Conservation (phyloP, 2,113 vertebrate genomes). For the Tachycineta bicolor region DNA sequence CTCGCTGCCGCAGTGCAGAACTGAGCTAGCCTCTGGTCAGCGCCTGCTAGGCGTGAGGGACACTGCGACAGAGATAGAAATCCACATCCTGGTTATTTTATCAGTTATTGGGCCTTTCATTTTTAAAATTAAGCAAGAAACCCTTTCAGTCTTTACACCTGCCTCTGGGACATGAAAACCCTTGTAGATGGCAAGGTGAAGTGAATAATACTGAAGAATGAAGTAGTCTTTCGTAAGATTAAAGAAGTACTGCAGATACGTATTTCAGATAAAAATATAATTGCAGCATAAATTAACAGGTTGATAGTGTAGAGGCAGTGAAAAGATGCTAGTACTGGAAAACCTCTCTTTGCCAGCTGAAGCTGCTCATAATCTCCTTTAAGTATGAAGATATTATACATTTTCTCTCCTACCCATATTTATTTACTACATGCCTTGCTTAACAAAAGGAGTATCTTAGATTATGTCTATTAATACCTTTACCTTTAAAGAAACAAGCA, state of each 20-base stretch:
- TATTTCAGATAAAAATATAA: background rate
- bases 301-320: background rate
- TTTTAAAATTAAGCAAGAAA: background rate
- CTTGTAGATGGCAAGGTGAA: background rate
- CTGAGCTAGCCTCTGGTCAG: no score
- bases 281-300: background rate
- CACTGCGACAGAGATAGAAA: background rate
- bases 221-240: background rate
- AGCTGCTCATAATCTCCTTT: background rate
- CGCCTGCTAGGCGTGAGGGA: no score
- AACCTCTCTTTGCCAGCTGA: background rate
- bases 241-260: background rate
- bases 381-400: background rate
- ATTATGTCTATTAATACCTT: background rate
- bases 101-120: background rate
- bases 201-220: background rate
- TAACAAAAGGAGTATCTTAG: background rate
- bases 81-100: background rate
- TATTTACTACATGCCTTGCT: background rate
- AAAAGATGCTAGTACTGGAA: background rate
- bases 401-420: background rate
- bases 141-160: background rate
- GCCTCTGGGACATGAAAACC: background rate
- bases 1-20: no score
- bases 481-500: background rate